Evolutionary conservation across 2,888 invertebrate genomes (phyloP), one percentile per base, ranked within the genome.

Genomic region (Lamellibrachia columna): DNA sequence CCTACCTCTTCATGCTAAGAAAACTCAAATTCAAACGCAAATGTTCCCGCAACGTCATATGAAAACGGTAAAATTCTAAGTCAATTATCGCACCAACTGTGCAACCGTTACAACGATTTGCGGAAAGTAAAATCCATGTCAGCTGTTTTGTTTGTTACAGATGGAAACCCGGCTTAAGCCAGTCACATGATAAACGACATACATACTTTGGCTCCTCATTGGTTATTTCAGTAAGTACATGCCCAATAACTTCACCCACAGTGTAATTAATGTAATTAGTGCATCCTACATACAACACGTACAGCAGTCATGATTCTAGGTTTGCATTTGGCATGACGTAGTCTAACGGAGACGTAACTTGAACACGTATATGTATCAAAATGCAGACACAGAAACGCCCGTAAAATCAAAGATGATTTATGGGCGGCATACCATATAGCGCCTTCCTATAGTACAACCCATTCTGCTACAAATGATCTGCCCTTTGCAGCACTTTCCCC

Each of bases 351-450:
- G n/a, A 75, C 22, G 75, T 75, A 75, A 75, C 75, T 22, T 75
- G 75, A 75, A 75, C 75, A 75, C 75, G 75, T 75, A 75, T n/a
- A n/a, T n/a, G 75, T 75, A 75, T 75, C n/a, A 75, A 75, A 75
- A 75, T 75, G 75, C 75, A 75, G 75, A 75, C 75, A 75, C 22
- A 15, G 4, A 75, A 75, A 75, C 75, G 75, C 22, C 15, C 75
- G n/a, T 11, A n/a, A 75, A 75, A 75, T 15, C 75, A 15, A 22
- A 75, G 22, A 11, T 75, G n/a, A 75, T 15, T 22, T 75, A 75
- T 22, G 11, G 75, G 75, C 11, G 75, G 3, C 75, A 75, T 60
- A 11, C 15, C 58, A 58, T 58, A 58, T 15, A 58, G 58, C 6
- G 58, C 15, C 58, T 58, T 15, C 8, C 58, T 58, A 58, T 11